Base-by-base conservation (phyloP, 2,113 vertebrate genomes). In the Xyliphius kryptos region DNA sequence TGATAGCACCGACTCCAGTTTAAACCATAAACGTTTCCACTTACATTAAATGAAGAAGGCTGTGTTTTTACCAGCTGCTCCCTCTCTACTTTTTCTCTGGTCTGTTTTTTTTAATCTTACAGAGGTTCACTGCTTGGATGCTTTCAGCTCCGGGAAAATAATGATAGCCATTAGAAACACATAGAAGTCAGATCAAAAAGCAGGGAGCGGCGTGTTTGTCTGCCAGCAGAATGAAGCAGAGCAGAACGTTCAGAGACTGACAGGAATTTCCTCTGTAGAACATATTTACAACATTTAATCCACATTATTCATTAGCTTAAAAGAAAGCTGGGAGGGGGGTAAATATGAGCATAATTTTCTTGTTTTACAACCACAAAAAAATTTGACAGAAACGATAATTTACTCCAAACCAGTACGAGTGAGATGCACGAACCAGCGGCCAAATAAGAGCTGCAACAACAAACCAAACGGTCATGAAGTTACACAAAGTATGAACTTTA, bases 111-210 rank as follows among this genome's bases (percentile, higher is more conserved):
- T 38, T 26, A 63, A 62, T 36, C 44, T 17, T 26, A 40, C 21
- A 58, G 63, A 57, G 59, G 57, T 66, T 66, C 57, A 53, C 52
- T 44, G 49, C 26, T 56, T 64, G 55, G 54, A 63, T 46, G 67
- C 54, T 63, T 63, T 22, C 15, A 69, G 10, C 50, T 67, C 53
- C 59, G 40, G 56, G 49, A 67, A 67, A 70, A 60, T 56, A 37
- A 41, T 47, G 50, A 68, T 56, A 72, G 56, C 60, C 49, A 59
- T 58, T 26, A 38, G 53, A 61, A 52, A 22, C 9, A 61, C 13
- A 26, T n/a, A 59, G 50, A 56, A 14, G 48, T 36, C 37, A 63
- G 72, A 70, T 74, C 59, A 70, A 74, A 70, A 68, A 67, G 63
- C 16, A 26, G 36, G 36, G 36, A 74, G 22, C 44, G 58, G 21